Base-by-base conservation (phyloP, 2,888 invertebrate genomes). In the Chaitophorus viminalis region DNA sequence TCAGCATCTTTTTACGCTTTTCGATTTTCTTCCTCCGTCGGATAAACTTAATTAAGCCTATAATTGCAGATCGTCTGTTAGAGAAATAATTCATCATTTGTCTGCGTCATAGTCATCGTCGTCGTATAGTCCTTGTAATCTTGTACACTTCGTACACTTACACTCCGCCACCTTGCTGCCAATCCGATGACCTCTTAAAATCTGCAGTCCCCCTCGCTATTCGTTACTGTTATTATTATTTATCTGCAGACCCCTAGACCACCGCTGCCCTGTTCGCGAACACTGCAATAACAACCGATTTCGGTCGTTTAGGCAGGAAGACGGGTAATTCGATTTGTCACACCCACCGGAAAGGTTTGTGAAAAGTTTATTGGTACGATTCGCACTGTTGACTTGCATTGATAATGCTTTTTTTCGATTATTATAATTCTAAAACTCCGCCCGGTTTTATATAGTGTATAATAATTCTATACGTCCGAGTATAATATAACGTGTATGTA, bases 261-360 rank as follows among this genome's bases (percentile, higher is more conserved):
- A 14, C 46, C 46, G 46, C 46, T 46, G 46, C 46, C 46, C 14
- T 1, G 11, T 46, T 46, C 46, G 8, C 46, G 3, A 46, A 46
- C 46, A 25, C 60, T 0, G 25, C 25, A 21, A 60, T 25, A 17
- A 31, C 36, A 36, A 36, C 36, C 33, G 79, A 65, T 36, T 79
- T 65, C 36, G 60, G 60, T 25, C 60, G 46, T 46, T 46, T 11
- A 33, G 31, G n/a, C 52, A n/a, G 79, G 78, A 14, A 65, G n/a
- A 60, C 31, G 21, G 78, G 25, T 79, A 60, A 79, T 79, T 79
- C 60, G 60, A 79, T 79, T 79, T 36, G 79, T 79, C 79, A 65
- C 79, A 36, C 79, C 60, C 79, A 36, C 79, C 79, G 79, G 79
- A 79, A 65, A 65, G 60, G 79, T 79, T 65, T 33, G 9, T n/a